Conservation (phyloP, 2,113 vertebrate species). For the Hippocampus comes region DNA sequence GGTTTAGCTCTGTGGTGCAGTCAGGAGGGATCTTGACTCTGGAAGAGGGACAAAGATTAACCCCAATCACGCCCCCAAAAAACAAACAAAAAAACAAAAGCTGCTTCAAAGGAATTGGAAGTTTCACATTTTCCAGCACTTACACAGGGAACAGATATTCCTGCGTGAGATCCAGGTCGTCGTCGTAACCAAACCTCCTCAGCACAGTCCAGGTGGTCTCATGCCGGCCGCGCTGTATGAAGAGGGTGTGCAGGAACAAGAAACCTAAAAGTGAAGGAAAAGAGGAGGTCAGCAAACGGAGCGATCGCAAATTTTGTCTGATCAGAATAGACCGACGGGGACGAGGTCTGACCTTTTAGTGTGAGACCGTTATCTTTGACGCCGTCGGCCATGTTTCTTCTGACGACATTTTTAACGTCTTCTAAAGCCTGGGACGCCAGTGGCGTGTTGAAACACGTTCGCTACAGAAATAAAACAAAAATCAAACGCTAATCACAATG, state of each 20-base stretch:
- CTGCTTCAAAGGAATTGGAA: background rate
- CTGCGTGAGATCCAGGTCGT: slow-evolving; percentile 92
- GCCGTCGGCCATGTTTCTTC: slow-evolving; percentile 92
- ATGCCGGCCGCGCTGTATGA: slow-evolving; percentile 95
- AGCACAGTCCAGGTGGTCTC: slow-evolving; percentile 98
- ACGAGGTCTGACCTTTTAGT: slow-evolving; percentile 80
- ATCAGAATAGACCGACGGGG: background rate
- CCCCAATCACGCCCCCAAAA: background rate
- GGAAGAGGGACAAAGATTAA: slow-evolving; percentile 25
- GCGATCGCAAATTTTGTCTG: background rate
- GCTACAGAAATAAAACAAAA: slow-evolving; percentile 63
- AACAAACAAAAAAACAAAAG: background rate
- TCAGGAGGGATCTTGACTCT: slow-evolving; percentile 91
- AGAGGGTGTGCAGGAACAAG: slow-evolving; percentile 96
- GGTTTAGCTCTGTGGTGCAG: slow-evolving; percentile 97
- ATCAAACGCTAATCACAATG: background rate
- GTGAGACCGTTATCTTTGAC: slow-evolving; percentile 92
- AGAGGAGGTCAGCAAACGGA: background rate
- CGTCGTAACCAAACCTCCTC: slow-evolving; percentile 92
- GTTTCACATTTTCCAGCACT: slow-evolving; percentile 39
- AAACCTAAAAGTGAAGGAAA: slow-evolving; percentile 76
- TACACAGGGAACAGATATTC: slow-evolving; percentile 95
- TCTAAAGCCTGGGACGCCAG: slow-evolving; percentile 95
- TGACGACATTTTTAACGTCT: slow-evolving; percentile 97
- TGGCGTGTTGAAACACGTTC: slow-evolving; percentile 97